A percentile compares a stretch with the other conserved stretches of the same genome.
Conservation (phyloP, 2,797 vertebrate species). For the Poecilia picta region DNA sequence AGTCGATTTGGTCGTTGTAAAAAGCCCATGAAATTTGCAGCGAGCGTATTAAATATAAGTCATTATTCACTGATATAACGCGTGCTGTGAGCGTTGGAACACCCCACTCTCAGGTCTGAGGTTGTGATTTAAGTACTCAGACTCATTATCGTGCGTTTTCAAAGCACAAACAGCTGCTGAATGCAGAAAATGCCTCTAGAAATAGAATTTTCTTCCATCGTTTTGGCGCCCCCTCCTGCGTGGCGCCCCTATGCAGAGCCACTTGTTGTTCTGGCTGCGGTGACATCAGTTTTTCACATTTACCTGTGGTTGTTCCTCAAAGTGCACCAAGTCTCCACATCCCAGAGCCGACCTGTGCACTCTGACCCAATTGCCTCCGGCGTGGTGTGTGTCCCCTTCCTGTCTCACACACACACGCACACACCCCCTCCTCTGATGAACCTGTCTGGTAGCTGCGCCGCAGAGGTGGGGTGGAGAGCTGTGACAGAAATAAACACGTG, state of each 20-base stretch:
- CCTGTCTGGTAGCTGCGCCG: conserved; percentile 77
- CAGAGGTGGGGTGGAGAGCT: conserved; percentile 70
- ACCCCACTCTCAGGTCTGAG: background rate
- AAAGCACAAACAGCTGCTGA: no score
- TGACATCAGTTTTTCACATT: background rate
- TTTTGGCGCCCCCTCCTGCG: no score
- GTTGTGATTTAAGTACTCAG: background rate
- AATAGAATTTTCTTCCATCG: no score
- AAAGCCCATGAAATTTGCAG: conserved; percentile 11
- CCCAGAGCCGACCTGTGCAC: conserved; percentile 12
- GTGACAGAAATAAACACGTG: conserved; percentile 83
- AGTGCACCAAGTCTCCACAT: conserved; percentile 18
- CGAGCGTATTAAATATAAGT: background rate
- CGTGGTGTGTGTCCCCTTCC: conserved; percentile 14
- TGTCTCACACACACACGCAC: background rate
- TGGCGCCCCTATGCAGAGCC: no score
- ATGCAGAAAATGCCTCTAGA: no score
- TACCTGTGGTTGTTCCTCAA: conserved; percentile 38
- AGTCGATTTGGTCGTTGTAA: conserved; percentile 13
- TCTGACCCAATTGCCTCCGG: conserved; percentile 21
- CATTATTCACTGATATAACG: background rate
- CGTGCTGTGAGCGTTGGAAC: background rate
- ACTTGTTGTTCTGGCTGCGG: background rate
- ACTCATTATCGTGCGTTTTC: no score
- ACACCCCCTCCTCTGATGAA: conserved; percentile 5